phyloP scores from a whole-genome alignment of 2,888 invertebrate genomes.

The Mamestra brassicae region DNA sequence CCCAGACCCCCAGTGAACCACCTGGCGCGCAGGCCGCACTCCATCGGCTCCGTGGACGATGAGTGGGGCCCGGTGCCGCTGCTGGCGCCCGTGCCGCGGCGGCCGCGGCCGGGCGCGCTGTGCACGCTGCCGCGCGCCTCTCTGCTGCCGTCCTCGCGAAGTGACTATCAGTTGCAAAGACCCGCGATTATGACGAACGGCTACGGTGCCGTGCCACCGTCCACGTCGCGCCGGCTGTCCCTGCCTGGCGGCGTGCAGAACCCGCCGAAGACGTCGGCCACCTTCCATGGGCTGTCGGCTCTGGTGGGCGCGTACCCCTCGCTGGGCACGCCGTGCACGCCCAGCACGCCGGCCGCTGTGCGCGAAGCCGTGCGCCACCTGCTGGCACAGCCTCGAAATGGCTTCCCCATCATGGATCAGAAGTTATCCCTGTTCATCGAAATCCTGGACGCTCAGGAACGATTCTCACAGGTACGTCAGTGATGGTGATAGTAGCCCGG shows the following conservation, averaged over 20 bases:
- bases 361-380: slow-evolving; percentile 93
- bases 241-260: slow-evolving; percentile 89
- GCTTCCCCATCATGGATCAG: slow-evolving; percentile 94
- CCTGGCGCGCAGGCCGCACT: slow-evolving; percentile 90
- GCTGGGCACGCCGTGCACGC: slow-evolving; percentile 86
- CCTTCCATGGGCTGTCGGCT: slow-evolving; percentile 91
- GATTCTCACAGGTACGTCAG: slow-evolving; percentile 93
- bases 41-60: slow-evolving; percentile 90
- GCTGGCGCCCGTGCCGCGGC: slow-evolving; percentile 90
- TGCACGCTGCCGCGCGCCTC: slow-evolving; percentile 87
- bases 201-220: slow-evolving; percentile 88
- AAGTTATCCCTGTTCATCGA: slow-evolving; percentile 95
- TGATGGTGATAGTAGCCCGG: slow-evolving; percentile 3
- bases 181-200: slow-evolving; percentile 89
- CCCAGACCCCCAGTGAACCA: slow-evolving; percentile 80
- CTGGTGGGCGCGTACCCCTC: slow-evolving; percentile 78
- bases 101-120: slow-evolving; percentile 85
- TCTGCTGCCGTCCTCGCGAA: slow-evolving; percentile 91
- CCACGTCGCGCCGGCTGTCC: slow-evolving; percentile 89
- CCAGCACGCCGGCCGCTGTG: slow-evolving; percentile 92
- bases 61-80: slow-evolving; percentile 87
- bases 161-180: slow-evolving; percentile 92
- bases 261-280: slow-evolving; percentile 91
- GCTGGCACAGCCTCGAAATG: slow-evolving; percentile 93
- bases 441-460: slow-evolving; percentile 95